A percentile compares a stretch with the other conserved stretches of the same genome.
These are phyloP conservation scores for Mellivora capensis DNA, from an alignment of 2,113 vertebrate species.

Conservation along the genomic window DNA sequence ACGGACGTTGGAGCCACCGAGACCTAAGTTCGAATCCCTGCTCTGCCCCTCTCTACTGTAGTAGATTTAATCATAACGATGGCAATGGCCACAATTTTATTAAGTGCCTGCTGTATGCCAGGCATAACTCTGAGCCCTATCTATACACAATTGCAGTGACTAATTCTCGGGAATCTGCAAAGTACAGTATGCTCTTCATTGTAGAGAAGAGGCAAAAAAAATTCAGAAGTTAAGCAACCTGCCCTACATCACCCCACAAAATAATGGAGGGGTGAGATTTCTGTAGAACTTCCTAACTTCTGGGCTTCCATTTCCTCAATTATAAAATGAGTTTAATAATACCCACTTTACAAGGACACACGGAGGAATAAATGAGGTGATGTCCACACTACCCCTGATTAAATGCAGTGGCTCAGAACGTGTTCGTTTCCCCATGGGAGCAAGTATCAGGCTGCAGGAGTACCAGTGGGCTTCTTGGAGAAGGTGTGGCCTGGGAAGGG, in stretches of 20 bases:
- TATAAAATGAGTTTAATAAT: neutral
- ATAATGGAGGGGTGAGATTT: neutral
- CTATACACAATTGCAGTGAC: neutral
- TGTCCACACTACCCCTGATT: too few species aligned
- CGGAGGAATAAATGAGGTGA: neutral
- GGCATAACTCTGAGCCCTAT: neutral
- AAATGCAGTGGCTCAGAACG: neutral
- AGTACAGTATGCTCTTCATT: too few species aligned
- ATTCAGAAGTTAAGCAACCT: neutral
- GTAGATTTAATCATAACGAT: neutral
- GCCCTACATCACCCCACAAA: neutral
- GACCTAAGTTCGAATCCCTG: neutral
- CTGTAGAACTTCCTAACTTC: neutral
- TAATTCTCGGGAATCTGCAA: neutral
- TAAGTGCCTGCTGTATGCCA: neutral
- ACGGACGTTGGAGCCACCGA: neutral
- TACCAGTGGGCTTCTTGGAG: neutral
- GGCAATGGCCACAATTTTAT: neutral
- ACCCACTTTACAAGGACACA: neutral
- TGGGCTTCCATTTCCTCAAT: neutral
- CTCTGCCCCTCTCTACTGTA: neutral
- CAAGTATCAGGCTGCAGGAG: neutral
- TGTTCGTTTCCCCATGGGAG: neutral
- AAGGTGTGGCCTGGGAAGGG: neutral
- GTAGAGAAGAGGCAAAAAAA: neutral